Evolutionary conservation across 2,113 vertebrate species (phyloP).

Genomic region (Eulemur macaco): DNA sequence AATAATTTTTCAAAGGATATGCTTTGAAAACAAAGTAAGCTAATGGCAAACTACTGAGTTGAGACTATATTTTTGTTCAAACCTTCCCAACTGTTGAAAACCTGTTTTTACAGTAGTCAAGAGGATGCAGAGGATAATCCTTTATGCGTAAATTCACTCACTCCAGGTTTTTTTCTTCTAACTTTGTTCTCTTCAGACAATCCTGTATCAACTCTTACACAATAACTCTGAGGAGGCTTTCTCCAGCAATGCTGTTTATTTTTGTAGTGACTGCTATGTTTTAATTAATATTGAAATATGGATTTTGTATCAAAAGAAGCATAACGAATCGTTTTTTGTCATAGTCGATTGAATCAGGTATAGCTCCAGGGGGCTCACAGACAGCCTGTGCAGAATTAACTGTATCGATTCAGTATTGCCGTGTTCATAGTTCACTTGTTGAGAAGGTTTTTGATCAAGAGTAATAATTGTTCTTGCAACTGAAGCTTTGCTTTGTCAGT

Average conservation of each 20-base stretch:
- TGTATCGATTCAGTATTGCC: fast-evolving
- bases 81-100: background rate
- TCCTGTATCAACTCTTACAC: background rate
- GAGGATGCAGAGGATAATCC: background rate
- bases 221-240: background rate
- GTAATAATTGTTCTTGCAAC: background rate
- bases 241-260: background rate
- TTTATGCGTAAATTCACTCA: background rate
- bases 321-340: background rate
- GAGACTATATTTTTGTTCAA: background rate
- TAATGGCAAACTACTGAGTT: background rate
- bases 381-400: background rate
- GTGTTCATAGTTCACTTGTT: background rate
- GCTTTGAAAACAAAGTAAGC: background rate
- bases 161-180: background rate
- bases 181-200: background rate
- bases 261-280: background rate
- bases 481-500: background rate
- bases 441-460: background rate
- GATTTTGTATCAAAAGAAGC: background rate
- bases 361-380: fast-evolving
- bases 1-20: background rate
- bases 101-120: background rate
- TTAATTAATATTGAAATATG: background rate
- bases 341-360: background rate